A percentile compares a stretch with the other conserved stretches of the same genome.
These are phyloP conservation scores for Acanthosepion pharaonis DNA, from an alignment of 2,888 invertebrate genomes.

Conservation along the genomic window DNA sequence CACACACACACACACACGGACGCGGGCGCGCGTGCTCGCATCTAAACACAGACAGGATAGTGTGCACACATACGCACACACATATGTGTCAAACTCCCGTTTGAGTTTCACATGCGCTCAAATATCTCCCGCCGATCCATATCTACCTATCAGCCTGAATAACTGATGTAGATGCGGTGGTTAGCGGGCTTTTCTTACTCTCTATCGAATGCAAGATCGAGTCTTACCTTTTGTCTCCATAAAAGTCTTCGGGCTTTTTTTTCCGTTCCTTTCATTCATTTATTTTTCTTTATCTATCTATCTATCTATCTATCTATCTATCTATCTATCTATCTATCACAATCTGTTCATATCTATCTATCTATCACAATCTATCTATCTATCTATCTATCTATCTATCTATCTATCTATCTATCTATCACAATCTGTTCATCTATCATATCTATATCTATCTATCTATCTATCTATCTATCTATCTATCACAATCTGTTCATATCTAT, in stretches of 20 bases:
- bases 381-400: too few relatives aligned
- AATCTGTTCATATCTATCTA: too few relatives aligned
- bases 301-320: too few relatives aligned
- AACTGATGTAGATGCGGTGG: background rate
- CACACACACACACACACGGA: background rate
- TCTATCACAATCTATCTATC: too few relatives aligned
- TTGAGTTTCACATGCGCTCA: background rate
- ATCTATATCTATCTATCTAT: too few relatives aligned
- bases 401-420: too few relatives aligned
- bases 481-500: too few relatives aligned
- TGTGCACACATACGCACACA: background rate
- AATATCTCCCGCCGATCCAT: background rate
- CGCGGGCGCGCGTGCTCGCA: background rate
- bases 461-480: too few relatives aligned
- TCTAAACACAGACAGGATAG: background rate
- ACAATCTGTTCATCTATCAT: too few relatives aligned
- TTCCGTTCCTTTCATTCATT: too few relatives aligned
- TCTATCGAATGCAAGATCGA: background rate
- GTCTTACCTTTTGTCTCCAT: background rate
- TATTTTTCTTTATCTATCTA: too few relatives aligned
- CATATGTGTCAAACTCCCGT: background rate
- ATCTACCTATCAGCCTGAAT: background rate
- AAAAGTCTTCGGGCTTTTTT: background rate
- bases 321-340: too few relatives aligned
- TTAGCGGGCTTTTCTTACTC: background rate